phyloP scores from a whole-genome alignment of 2,888 invertebrate genomes.

The Ischnus inquisitorius region DNA sequence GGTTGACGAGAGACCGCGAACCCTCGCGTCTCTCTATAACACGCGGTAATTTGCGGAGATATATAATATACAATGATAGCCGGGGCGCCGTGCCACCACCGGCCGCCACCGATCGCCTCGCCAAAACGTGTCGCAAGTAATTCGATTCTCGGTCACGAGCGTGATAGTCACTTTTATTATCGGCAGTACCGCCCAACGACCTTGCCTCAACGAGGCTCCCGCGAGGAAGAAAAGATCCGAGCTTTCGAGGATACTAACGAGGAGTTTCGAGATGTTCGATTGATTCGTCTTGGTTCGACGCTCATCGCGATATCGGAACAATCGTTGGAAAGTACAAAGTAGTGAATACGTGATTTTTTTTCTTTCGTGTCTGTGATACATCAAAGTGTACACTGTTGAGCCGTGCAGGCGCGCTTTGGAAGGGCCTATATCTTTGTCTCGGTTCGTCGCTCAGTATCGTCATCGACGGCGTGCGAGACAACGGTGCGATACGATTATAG shows the following conservation, averaged over 20 bases:
- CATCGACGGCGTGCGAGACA: neutral
- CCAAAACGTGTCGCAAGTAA: constrained; percentile 79
- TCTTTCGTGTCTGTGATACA: neutral
- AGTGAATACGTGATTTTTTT: constrained; percentile 6
- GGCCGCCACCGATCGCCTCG: constrained; percentile 73
- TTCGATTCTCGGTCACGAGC: constrained; percentile 78
- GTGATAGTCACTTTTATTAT: constrained; percentile 75
- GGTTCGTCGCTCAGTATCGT: constrained; percentile 5
- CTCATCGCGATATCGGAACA: neutral
- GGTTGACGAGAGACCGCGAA: constrained; percentile 4
- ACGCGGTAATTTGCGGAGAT: constrained; percentile 36
- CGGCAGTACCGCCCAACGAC: constrained; percentile 73
- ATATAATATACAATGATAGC: constrained; percentile 69
- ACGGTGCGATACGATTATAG: neutral
- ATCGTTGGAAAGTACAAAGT: neutral
- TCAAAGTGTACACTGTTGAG: neutral
- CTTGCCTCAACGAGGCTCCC: constrained; percentile 66
- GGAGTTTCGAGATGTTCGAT: neutral
- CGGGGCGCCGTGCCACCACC: constrained; percentile 70
- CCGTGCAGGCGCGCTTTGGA: neutral
- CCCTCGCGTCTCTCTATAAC: neutral
- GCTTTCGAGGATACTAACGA: constrained; percentile 1
- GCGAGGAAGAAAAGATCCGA: constrained; percentile 58
- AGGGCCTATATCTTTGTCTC: neutral
- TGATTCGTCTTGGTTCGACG: neutral